phyloP scores from a whole-genome alignment of 2,113 vertebrate species.

The Syrmaticus mikado region DNA sequence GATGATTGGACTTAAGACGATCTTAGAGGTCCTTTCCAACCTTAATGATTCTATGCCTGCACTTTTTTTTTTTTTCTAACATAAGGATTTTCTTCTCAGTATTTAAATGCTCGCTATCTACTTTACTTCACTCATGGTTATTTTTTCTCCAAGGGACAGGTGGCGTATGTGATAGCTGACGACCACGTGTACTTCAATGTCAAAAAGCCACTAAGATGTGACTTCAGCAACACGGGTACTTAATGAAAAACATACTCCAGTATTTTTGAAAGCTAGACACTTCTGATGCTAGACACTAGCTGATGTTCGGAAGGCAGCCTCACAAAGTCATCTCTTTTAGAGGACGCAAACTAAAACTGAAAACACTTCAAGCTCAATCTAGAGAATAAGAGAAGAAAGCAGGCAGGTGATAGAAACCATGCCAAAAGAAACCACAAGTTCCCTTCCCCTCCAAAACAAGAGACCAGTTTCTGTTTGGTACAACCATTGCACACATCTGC shows the following conservation, averaged over 20 bases:
- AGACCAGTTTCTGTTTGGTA: background rate
- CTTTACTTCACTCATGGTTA: background rate
- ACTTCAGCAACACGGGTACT: background rate
- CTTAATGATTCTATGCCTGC: background rate
- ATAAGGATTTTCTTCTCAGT: background rate
- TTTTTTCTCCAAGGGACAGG: conserved; percentile 49
- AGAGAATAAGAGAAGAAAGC: background rate
- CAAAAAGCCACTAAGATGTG: background rate
- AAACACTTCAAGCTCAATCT: background rate
- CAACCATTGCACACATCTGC: background rate
- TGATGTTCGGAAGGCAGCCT: background rate
- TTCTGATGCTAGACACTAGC: no score
- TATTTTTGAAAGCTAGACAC: background rate
- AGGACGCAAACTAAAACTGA: background rate
- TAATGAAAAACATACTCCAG: background rate
- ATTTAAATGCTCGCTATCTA: background rate
- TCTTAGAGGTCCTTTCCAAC: background rate
- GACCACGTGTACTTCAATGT: background rate
- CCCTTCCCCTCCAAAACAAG: background rate
- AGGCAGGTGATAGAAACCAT: background rate
- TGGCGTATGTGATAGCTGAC: conserved; percentile 11
- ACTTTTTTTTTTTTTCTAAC: background rate
- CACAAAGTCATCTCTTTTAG: background rate
- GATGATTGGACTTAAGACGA: background rate
- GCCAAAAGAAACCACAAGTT: background rate